phyloP scores from a whole-genome alignment of 1,140 invertebrate genomes.

The Cotesia vestalis region DNA sequence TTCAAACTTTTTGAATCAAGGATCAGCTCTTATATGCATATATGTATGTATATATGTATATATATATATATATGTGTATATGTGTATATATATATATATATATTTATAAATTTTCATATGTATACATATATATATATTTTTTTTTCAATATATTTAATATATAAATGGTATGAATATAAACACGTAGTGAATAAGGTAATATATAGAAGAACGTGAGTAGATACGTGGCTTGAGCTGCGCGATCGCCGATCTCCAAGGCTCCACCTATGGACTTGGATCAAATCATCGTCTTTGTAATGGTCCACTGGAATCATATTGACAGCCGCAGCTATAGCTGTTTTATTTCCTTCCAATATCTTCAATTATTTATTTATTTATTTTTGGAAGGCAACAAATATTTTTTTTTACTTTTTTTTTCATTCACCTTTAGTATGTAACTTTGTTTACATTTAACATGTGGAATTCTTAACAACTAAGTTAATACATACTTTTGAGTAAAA shows the following conservation, averaged over 20 bases:
- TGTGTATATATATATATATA: constrained; percentile 51
- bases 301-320: constrained; percentile 67
- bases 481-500: no score
- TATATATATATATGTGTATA: constrained; percentile 40
- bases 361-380: constrained; percentile 13
- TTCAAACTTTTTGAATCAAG: constrained; percentile 56
- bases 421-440: not conserved
- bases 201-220: constrained; percentile 67
- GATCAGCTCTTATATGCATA: constrained; percentile 46
- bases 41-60: constrained; percentile 36
- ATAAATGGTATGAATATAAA: constrained; percentile 54
- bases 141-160: constrained; percentile 49
- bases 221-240: constrained; percentile 67
- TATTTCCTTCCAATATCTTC: constrained; percentile 11
- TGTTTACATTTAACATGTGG: no score
- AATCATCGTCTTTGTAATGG: constrained; percentile 65
- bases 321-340: constrained; percentile 62
- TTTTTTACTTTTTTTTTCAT: not conserved
- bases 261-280: constrained; percentile 67
- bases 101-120: no score
- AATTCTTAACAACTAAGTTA: no score
- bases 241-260: constrained; percentile 63
- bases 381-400: not conserved
- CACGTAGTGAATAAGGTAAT: constrained; percentile 58
- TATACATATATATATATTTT: constrained; percentile 41